Percentiles rank a stretch among this genome's conserved stretches.
Evolutionary conservation across 2,888 invertebrate genomes (phyloP).

Genomic region (Orthosia incerta): DNA sequence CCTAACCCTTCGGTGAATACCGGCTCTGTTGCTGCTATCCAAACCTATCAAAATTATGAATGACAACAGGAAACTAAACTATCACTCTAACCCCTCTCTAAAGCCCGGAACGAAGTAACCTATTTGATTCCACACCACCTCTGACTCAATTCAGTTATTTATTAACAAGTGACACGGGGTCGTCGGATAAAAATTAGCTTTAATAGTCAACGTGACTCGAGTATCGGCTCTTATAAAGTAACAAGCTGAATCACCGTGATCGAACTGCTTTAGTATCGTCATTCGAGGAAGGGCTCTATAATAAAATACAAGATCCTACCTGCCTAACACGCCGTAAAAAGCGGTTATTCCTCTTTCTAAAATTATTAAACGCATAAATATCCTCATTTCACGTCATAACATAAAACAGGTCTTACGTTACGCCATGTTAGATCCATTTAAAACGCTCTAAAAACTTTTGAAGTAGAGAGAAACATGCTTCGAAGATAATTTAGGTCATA

Average conservation of each 20-base stretch:
- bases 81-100: background rate
- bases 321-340: background rate
- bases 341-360: background rate
- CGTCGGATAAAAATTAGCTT: background rate
- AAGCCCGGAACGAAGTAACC: background rate
- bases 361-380: conserved; percentile 36
- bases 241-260: too few species aligned
- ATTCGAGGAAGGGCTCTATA: too few species aligned
- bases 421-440: conserved; percentile 53
- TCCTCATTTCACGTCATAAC: conserved; percentile 22
- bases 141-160: conserved; percentile 14
- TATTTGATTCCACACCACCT: background rate
- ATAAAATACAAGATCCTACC: too few species aligned
- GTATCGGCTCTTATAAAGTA: background rate
- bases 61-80: background rate
- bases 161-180: background rate
- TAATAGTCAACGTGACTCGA: background rate
- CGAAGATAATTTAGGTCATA: conserved; percentile 47
- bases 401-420: conserved; percentile 50
- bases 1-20: too few species aligned
- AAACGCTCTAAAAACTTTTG: conserved; percentile 45
- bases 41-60: too few species aligned
- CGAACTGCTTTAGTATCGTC: too few species aligned
- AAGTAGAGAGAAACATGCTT: conserved; percentile 49
- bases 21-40: too few species aligned